phyloP scores from a whole-genome alignment of 2,113 vertebrate species.

The Merops nubicus region DNA sequence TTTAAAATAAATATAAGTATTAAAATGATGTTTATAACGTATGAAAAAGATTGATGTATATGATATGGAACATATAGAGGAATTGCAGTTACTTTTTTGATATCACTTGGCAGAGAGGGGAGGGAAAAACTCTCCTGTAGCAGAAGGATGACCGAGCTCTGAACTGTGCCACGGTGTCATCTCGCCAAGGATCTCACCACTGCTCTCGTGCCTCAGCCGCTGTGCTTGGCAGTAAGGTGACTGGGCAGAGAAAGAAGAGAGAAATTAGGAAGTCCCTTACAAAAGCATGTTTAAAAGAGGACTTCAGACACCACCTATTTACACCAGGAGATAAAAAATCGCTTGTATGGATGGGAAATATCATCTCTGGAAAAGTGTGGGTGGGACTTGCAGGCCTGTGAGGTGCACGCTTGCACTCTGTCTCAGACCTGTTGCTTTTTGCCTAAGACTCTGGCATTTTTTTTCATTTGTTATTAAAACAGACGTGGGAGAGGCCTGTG shows the following conservation, averaged over 20 bases:
- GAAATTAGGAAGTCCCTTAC: neutral
- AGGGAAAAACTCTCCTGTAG: neutral
- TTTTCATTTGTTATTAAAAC: neutral
- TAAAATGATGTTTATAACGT: neutral
- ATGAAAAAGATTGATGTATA: neutral
- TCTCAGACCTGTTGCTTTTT: neutral
- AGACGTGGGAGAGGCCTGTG: neutral
- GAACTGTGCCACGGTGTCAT: rapidly evolving
- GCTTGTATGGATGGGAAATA: neutral
- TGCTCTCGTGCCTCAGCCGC: rapidly evolving
- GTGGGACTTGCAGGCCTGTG: neutral
- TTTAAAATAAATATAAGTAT: neutral
- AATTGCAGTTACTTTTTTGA: neutral
- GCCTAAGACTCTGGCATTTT: neutral
- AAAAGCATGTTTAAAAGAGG: neutral
- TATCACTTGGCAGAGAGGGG: neutral
- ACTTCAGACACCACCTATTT: neutral
- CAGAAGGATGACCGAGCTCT: neutral
- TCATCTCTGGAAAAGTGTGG: neutral
- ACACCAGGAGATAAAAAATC: neutral
- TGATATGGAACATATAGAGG: neutral
- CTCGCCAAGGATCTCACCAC: neutral
- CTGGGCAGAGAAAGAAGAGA: neutral
- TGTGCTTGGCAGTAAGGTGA: neutral
- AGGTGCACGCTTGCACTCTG: neutral